Percentiles rank a stretch among this genome's conserved stretches.
These are phyloP conservation scores for Neoseiulus cucumeris DNA, from an alignment of 1,140 invertebrate species.

Conservation along the genomic window DNA sequence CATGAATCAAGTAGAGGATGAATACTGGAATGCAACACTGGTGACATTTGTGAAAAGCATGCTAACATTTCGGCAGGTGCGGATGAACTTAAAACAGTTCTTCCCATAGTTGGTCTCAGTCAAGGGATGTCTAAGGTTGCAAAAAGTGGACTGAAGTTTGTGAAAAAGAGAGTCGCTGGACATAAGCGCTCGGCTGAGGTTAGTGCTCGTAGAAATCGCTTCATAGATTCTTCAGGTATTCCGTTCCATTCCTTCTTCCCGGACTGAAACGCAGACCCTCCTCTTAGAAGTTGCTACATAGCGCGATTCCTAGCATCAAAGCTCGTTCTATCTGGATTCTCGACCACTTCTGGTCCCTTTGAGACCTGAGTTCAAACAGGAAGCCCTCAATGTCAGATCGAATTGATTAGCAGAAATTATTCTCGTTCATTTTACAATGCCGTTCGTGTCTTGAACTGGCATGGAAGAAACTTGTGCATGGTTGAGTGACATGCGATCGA, in stretches of 20 bases:
- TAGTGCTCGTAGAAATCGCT: neutral
- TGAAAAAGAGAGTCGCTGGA: slow-evolving; percentile 1
- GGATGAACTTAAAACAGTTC: neutral
- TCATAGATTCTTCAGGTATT: neutral
- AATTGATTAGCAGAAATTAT: no score
- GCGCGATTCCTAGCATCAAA: neutral
- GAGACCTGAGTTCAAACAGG: neutral
- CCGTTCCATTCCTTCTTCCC: neutral
- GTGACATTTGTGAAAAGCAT: neutral
- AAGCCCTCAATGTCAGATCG: neutral
- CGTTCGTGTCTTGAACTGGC: no score
- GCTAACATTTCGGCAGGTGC: neutral
- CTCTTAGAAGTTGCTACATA: neutral
- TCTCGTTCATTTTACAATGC: no score
- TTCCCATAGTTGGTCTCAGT: neutral
- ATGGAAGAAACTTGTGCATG: no score
- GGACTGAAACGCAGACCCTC: neutral
- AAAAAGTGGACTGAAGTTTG: neutral
- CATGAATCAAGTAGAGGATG: neutral
- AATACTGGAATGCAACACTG: neutral
- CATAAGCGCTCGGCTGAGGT: slow-evolving; percentile 10
- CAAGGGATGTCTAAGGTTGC: slow-evolving; percentile 5
- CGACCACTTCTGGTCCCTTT: neutral
- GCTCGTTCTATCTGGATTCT: neutral
- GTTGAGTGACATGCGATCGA: no score